Percentiles rank a stretch among this genome's conserved stretches.
Evolutionary conservation across 2,888 invertebrate genomes (phyloP).

Genomic region (Sycophila texana): DNA sequence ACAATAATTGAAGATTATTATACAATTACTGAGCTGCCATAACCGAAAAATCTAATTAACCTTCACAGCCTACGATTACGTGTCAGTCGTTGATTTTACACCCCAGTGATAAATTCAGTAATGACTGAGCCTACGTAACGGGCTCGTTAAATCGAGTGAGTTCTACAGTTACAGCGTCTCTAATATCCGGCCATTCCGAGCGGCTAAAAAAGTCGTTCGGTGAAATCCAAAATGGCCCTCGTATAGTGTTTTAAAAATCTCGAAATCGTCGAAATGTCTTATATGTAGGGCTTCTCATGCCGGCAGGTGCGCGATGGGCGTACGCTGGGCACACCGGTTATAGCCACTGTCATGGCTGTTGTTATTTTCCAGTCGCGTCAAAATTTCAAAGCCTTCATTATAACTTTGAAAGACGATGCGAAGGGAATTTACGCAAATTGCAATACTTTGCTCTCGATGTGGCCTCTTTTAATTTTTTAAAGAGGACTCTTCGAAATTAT

Average conservation of each 20-base stretch:
- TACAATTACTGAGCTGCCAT: not conserved
- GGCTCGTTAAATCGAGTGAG: constrained; percentile 39
- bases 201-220: constrained; percentile 25
- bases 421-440: not conserved
- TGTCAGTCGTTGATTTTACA: constrained; percentile 30
- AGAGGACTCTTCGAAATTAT: not conserved
- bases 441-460: not conserved
- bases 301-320: constrained; percentile 65
- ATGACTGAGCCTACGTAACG: constrained; percentile 16
- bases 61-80: not conserved
- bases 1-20: not conserved
- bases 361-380: not conserved
- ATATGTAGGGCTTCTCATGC: constrained; percentile 64
- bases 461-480: not conserved
- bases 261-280: constrained; percentile 57
- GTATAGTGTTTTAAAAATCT: constrained; percentile 54
- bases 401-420: not conserved
- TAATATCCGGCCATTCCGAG: not conserved
- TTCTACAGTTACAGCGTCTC: constrained; percentile 1
- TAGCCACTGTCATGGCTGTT: not conserved
- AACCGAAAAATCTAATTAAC: constrained; percentile 26
- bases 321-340: not conserved
- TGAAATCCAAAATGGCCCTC: constrained; percentile 10
- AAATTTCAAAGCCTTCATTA: constrained; percentile 1
- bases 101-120: constrained; percentile 27